These are phyloP conservation scores for Henricia sp. DNA, from an alignment of 53 echinoderm and acorn worm species.

Conservation along the genomic window DNA sequence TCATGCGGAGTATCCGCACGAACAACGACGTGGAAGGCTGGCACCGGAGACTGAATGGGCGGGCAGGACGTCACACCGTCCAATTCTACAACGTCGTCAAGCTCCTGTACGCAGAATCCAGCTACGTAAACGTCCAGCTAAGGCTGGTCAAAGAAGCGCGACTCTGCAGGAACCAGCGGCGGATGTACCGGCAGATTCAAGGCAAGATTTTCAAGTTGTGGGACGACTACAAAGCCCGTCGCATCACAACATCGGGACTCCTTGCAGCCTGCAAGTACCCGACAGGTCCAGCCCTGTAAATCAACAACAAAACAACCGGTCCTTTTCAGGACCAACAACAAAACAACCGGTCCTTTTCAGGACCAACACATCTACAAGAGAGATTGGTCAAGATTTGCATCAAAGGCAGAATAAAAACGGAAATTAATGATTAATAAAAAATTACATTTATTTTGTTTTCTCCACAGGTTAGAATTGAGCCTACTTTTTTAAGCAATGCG, in stretches of 20 bases:
- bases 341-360: no score
- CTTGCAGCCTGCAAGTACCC: conserved; percentile 30
- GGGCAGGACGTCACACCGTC: background rate
- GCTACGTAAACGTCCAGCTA: background rate
- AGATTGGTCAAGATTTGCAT: background rate
- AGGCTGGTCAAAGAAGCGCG: conserved; percentile 26
- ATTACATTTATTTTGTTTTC: background rate
- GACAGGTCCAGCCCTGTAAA: background rate
- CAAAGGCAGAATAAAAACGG: background rate
- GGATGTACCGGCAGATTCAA: background rate
- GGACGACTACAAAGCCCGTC: conserved; percentile 1
- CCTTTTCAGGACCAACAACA: no score
- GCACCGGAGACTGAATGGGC: conserved; percentile 19
- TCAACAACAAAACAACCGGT: background rate
- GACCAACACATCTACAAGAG: conserved; percentile 1
- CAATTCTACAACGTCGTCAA: conserved; percentile 13
- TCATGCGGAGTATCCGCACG: conserved; percentile 1
- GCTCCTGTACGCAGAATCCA: conserved; percentile 1
- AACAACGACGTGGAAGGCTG: conserved; percentile 40
- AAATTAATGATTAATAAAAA: conserved; percentile 8
- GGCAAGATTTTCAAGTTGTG: conserved; percentile 23
- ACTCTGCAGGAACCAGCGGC: background rate
- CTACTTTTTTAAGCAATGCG: conserved; percentile 1
- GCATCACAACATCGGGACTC: background rate
- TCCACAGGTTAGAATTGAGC: background rate